A percentile compares a stretch with the other conserved stretches of the same genome.
Evolutionary conservation across 2,888 invertebrate species (phyloP).

Genomic region (Fragum fragum): DNA sequence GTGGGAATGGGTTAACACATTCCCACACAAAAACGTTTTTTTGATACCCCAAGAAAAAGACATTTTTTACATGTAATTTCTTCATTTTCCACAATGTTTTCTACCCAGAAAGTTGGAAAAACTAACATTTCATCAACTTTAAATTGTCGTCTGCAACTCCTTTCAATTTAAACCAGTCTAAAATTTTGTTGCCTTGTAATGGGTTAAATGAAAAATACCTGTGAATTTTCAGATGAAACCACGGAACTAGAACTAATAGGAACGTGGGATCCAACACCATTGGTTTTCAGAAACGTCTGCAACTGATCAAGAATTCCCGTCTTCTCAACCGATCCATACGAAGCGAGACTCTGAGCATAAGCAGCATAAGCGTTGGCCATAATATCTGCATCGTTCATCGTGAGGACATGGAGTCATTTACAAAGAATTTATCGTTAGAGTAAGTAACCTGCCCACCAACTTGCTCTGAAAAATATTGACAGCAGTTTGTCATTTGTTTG

Average conservation of each 20-base stretch:
- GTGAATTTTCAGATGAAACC: constrained; percentile 14
- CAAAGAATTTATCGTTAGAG: background rate
- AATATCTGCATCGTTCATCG: constrained; percentile 78
- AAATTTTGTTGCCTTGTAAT: no score
- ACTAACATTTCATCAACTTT: no score
- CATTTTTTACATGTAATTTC: no score
- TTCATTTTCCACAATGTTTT: no score
- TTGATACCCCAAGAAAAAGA: no score
- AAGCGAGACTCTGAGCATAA: constrained; percentile 63
- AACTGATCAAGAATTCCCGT: constrained; percentile 61
- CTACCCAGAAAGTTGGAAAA: no score
- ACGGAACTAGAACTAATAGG: constrained; percentile 33
- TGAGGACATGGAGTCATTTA: background rate
- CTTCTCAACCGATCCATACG: constrained; percentile 50
- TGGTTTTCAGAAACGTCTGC: constrained; percentile 65
- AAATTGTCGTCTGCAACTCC: no score
- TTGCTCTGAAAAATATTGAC: background rate
- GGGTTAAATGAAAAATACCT: no score
- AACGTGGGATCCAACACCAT: constrained; percentile 47
- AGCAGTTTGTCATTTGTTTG: no score
- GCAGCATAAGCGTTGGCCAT: constrained; percentile 77
- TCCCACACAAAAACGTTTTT: no score
- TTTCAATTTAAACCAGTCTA: no score
- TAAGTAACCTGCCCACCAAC: background rate
- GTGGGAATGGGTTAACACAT: no score